Percentiles rank a stretch among this genome's conserved stretches.
Evolutionary conservation across 2,113 vertebrate species (phyloP).

Genomic region (Poecile atricapillus): DNA sequence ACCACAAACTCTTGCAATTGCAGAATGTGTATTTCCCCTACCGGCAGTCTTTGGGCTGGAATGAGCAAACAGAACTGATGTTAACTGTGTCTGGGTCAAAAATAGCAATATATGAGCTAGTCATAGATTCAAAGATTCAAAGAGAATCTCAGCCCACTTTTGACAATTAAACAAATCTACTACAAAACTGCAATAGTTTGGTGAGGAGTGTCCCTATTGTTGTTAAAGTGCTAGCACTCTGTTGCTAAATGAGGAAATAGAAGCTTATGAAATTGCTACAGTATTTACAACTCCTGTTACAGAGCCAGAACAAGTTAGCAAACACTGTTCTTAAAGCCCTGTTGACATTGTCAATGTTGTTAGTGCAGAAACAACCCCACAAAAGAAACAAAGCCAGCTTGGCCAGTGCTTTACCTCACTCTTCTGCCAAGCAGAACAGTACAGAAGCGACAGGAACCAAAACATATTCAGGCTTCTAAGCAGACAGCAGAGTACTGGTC

Average conservation of each 20-base stretch:
- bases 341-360: constrained; percentile 28
- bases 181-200: not conserved
- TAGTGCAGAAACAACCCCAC: not conserved
- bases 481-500: not conserved
- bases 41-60: not conserved
- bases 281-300: not conserved
- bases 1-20: not conserved
- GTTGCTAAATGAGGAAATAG: not conserved
- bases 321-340: not conserved
- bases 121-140: not conserved
- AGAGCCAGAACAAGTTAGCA: constrained; percentile 19
- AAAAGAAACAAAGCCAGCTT: constrained; percentile 14
- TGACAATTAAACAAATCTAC: not conserved
- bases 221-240: not conserved
- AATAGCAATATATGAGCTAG: not conserved
- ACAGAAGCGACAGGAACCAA: not conserved
- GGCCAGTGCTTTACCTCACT: not conserved
- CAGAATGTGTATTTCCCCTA: not conserved
- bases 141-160: not conserved
- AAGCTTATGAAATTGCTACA: not conserved
- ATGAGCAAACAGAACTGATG: not conserved
- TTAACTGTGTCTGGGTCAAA: not conserved
- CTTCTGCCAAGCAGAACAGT: constrained; percentile 8
- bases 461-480: not conserved
- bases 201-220: not conserved